These are phyloP conservation scores for Pelecanoides urinatrix DNA, from an alignment of 2,113 vertebrate genomes.

Conservation along the genomic window DNA sequence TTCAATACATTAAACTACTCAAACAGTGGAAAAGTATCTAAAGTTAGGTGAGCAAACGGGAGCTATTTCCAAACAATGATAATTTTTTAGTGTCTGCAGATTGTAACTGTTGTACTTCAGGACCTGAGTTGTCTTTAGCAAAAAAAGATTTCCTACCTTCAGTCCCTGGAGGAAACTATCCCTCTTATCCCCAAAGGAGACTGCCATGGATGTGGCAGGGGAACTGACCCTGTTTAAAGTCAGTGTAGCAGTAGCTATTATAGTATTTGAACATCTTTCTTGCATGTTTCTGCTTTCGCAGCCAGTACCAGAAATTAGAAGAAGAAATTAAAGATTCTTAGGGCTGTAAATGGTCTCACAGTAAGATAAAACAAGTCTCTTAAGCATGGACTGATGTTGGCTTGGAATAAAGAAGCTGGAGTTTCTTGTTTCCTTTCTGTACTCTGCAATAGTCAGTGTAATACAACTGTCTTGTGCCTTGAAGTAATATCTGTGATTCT, in stretches of 20 bases:
- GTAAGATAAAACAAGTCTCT: background rate
- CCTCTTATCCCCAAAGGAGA: background rate
- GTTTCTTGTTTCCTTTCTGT: background rate
- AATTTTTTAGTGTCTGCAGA: background rate
- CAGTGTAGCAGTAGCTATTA: fast-evolving
- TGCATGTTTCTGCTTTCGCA: background rate
- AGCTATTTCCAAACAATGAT: background rate
- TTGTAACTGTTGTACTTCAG: background rate
- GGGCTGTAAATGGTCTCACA: background rate
- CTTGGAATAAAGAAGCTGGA: background rate
- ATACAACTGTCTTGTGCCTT: background rate
- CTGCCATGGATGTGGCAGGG: background rate
- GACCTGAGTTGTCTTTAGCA: background rate
- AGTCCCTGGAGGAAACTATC: background rate
- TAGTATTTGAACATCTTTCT: fast-evolving
- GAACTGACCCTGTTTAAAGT: background rate
- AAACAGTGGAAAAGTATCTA: background rate
- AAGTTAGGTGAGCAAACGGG: background rate
- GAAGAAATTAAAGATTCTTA: background rate
- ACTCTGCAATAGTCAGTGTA: background rate
- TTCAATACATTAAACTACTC: background rate
- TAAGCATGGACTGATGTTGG: background rate
- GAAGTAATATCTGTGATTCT: background rate
- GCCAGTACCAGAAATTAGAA: background rate
- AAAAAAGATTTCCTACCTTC: background rate